Evolutionary conservation across 2,797 vertebrate species (phyloP).

Genomic region (Euphonia xanthogaster): DNA sequence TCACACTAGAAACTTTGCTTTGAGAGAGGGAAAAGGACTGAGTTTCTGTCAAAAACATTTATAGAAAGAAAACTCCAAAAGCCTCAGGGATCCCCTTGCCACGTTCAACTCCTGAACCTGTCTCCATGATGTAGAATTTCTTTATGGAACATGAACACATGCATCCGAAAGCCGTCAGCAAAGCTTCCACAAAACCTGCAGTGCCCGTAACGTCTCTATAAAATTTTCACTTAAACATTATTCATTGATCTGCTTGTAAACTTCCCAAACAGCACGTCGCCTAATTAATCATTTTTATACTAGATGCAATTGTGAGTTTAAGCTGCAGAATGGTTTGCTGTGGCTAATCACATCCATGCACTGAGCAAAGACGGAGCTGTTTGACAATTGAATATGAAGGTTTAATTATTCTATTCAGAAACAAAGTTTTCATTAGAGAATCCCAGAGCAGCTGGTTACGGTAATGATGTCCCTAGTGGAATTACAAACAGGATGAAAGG

Average conservation of each 20-base stretch:
- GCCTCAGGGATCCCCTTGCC: neutral
- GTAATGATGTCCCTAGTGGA: constrained; percentile 61
- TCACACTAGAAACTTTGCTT: neutral
- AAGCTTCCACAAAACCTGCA: constrained; percentile 60
- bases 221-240: constrained; percentile 68
- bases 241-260: constrained; percentile 68
- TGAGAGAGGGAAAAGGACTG: neutral
- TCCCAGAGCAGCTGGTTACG: constrained; percentile 57
- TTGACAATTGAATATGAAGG: constrained; percentile 66
- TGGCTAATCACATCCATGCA: constrained; percentile 65
- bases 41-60: neutral
- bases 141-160: neutral
- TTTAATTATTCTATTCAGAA: constrained; percentile 71
- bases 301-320: constrained; percentile 67
- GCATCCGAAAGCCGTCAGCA: neutral
- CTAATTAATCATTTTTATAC: constrained; percentile 69
- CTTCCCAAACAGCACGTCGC: constrained; percentile 58
- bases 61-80: neutral
- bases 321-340: constrained; percentile 55
- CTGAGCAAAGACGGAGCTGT: constrained; percentile 43
- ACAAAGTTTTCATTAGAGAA: constrained; percentile 66
- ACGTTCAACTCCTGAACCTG: neutral
- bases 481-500: constrained; percentile 62
- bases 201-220: constrained; percentile 59
- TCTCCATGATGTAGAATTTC: neutral